Conservation (phyloP, 2,113 vertebrate genomes). For the Phycodurus eques region DNA sequence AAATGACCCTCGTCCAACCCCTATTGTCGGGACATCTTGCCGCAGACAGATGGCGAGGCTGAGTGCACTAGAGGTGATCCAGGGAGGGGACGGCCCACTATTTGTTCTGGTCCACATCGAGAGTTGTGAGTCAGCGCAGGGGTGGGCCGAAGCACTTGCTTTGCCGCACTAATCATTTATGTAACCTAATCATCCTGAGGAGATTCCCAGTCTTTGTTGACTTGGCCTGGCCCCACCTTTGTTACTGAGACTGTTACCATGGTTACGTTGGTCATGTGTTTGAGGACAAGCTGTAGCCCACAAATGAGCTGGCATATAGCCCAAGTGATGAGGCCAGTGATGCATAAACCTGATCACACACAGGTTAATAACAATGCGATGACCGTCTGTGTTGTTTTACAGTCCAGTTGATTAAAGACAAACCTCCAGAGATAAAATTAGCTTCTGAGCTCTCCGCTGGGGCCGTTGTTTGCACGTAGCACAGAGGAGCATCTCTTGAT, state of each 20-base stretch:
- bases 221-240: slow-evolving; percentile 39
- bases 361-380: slow-evolving; percentile 1
- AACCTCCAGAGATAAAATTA: neutral
- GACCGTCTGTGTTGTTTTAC: slow-evolving; percentile 24
- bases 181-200: slow-evolving; percentile 62
- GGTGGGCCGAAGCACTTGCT: slow-evolving; percentile 30
- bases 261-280: slow-evolving; percentile 50
- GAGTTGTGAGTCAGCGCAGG: slow-evolving; percentile 31
- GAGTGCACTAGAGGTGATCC: slow-evolving; percentile 14
- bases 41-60: slow-evolving; percentile 48
- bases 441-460: neutral
- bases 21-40: slow-evolving; percentile 37
- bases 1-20: slow-evolving; percentile 30
- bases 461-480: neutral
- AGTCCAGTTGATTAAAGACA: slow-evolving; percentile 8
- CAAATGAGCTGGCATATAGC: slow-evolving; percentile 16
- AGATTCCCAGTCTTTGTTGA: slow-evolving; percentile 63
- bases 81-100: neutral
- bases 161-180: slow-evolving; percentile 52
- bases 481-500: neutral
- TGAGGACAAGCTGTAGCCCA: slow-evolving; percentile 26
- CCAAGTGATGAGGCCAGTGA: slow-evolving; percentile 13
- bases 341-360: slow-evolving; percentile 18
- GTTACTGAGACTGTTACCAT: slow-evolving; percentile 49
- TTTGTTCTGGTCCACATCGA: slow-evolving; percentile 7